Evolutionary conservation across 2,113 vertebrate genomes (phyloP).

Genomic region (Amazona vittata): DNA sequence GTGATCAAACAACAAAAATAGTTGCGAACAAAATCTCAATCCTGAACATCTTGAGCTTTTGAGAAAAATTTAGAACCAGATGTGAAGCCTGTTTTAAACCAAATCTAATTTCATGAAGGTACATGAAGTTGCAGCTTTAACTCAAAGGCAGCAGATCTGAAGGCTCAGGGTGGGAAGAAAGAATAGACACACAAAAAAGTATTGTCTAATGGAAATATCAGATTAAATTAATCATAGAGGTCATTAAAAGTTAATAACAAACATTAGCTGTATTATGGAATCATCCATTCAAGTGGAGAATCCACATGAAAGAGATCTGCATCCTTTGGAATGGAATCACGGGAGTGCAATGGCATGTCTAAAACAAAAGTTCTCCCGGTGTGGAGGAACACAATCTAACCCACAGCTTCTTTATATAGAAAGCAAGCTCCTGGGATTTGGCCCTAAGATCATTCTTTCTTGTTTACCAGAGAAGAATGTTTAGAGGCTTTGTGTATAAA

Average conservation of each 20-base stretch:
- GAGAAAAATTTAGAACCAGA: not conserved
- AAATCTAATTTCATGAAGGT: not conserved
- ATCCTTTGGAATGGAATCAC: not conserved
- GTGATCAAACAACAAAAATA: too few species aligned
- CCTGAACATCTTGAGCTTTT: not conserved
- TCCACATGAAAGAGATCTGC: not conserved
- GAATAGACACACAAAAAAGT: not conserved
- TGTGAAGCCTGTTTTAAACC: not conserved
- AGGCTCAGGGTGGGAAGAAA: conserved; percentile 1
- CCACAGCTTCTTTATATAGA: not conserved
- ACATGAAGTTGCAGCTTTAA: conserved; percentile 10
- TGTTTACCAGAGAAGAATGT: conserved; percentile 45
- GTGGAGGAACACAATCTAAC: not conserved
- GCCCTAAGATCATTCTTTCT: conserved; percentile 29
- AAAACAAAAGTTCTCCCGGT: not conserved
- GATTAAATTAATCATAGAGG: conserved; percentile 36
- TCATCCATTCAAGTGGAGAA: not conserved
- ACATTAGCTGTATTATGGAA: not conserved
- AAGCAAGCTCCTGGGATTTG: conserved; percentile 28
- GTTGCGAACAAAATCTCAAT: not conserved
- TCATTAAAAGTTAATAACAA: conserved; percentile 5
- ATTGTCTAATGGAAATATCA: conserved; percentile 1
- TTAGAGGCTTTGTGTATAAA: conserved; percentile 48
- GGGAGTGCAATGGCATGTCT: not conserved
- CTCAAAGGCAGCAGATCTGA: not conserved